phyloP scores from a whole-genome alignment of 2,797 vertebrate species.

The Rhabdophis nuchalis region DNA sequence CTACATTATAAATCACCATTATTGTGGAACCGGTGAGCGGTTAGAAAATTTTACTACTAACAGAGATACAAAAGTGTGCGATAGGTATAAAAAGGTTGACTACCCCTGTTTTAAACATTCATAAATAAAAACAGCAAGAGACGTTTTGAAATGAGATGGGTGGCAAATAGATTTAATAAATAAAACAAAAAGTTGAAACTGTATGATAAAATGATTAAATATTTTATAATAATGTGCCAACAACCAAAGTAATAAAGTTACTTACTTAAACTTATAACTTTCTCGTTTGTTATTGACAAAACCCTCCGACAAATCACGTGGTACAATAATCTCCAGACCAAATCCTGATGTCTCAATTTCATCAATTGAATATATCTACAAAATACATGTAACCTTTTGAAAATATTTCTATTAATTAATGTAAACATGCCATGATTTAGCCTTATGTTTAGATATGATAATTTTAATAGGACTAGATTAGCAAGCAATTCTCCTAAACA shows the following conservation, averaged over 20 bases:
- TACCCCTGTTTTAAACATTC: background rate
- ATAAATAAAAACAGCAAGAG: background rate
- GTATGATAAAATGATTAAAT: background rate
- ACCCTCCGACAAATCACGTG: constrained; percentile 86
- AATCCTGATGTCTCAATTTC: constrained; percentile 69
- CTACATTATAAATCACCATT: too few species aligned
- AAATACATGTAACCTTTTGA: constrained; percentile 25
- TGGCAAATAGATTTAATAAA: background rate
- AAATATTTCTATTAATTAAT: background rate
- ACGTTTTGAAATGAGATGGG: background rate
- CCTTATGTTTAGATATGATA: background rate
- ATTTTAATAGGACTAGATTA: background rate
- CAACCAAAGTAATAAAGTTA: constrained; percentile 2
- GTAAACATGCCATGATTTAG: background rate
- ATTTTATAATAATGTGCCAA: background rate
- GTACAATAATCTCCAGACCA: constrained; percentile 83
- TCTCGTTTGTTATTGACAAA: constrained; percentile 94
- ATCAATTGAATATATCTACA: constrained; percentile 84
- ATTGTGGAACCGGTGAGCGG: too few species aligned
- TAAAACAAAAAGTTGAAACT: background rate
- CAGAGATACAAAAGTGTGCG: too few species aligned
- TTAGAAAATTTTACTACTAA: too few species aligned
- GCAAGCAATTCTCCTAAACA: background rate
- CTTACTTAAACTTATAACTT: constrained; percentile 89
- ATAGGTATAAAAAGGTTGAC: too few species aligned